phyloP scores from a whole-genome alignment of 2,797 vertebrate genomes.

The Girardinus metallicus region DNA sequence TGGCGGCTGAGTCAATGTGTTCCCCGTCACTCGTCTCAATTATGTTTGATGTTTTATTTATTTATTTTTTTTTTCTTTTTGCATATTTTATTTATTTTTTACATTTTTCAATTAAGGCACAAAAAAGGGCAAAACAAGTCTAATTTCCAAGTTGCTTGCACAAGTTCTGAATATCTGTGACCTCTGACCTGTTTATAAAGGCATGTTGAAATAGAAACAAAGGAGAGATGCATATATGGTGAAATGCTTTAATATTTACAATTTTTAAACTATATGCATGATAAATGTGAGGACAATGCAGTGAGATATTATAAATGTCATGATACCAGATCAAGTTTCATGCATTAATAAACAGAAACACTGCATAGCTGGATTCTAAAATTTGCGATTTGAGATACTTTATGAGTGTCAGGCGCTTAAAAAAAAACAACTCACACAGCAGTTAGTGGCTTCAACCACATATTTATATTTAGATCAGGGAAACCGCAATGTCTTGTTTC shows the following conservation, averaged over 20 bases:
- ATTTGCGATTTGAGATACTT: constrained; percentile 32
- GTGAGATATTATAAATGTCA: background rate
- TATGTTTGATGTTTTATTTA: background rate
- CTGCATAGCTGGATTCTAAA: background rate
- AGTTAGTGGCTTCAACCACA: constrained; percentile 70
- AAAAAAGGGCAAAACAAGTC: background rate
- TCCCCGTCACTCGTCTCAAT: background rate
- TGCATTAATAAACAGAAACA: background rate
- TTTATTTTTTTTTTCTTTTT: background rate
- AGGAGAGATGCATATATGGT: background rate
- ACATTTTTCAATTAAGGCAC: background rate
- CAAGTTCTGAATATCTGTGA: background rate
- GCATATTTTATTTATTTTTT: background rate
- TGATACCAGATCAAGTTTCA: background rate
- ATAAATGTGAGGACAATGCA: background rate
- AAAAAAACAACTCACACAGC: constrained; percentile 44
- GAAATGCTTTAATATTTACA: background rate
- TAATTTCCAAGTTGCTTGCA: background rate
- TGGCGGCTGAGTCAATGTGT: background rate
- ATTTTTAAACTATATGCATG: background rate
- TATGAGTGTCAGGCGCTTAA: constrained; percentile 24
- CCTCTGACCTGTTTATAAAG: background rate
- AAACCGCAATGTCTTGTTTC: constrained; percentile 76
- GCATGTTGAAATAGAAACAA: background rate
- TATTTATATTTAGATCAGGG: constrained; percentile 80